phyloP scores from a whole-genome alignment of 2,113 vertebrate species.

The Casuarius casuarius region DNA sequence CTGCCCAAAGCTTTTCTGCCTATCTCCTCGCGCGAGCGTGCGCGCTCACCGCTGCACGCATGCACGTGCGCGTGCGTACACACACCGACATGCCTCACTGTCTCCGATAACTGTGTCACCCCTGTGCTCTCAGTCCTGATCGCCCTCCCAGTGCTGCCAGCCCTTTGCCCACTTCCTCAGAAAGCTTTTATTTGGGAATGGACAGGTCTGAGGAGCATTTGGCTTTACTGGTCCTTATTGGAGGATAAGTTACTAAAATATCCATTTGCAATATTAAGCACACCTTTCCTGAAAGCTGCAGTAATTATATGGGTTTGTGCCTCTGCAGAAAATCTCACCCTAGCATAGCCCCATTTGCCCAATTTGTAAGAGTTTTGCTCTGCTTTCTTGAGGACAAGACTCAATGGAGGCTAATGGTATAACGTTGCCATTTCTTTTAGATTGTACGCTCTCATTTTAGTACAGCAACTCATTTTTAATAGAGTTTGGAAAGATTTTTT shows the following conservation, averaged over 20 bases:
- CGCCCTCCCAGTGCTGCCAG: accelerated
- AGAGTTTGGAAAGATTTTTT: constrained; percentile 40
- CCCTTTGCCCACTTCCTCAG: not conserved
- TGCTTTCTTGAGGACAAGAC: not conserved
- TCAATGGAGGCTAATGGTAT: not conserved
- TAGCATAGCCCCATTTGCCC: not conserved
- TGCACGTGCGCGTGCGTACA: accelerated
- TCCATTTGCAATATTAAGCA: accelerated
- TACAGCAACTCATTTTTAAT: constrained; percentile 45
- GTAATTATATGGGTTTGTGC: too few relatives aligned
- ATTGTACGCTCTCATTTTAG: constrained; percentile 9
- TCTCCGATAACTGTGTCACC: not conserved
- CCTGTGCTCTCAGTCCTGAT: not conserved
- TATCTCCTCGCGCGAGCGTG: accelerated
- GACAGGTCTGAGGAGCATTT: too few relatives aligned
- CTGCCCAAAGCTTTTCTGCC: not conserved
- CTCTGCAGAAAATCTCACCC: not conserved
- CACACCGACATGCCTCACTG: accelerated
- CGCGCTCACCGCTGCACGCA: accelerated
- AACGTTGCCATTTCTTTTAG: not conserved
- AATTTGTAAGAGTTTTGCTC: not conserved
- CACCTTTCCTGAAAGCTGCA: not conserved
- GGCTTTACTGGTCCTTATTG: not conserved
- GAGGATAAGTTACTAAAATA: accelerated
- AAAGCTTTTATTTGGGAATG: accelerated